Percentiles rank a stretch among this genome's conserved stretches.
Evolutionary conservation across 53 echinoderm and acorn worm species (phyloP).

Genomic region (Henricia sp.): DNA sequence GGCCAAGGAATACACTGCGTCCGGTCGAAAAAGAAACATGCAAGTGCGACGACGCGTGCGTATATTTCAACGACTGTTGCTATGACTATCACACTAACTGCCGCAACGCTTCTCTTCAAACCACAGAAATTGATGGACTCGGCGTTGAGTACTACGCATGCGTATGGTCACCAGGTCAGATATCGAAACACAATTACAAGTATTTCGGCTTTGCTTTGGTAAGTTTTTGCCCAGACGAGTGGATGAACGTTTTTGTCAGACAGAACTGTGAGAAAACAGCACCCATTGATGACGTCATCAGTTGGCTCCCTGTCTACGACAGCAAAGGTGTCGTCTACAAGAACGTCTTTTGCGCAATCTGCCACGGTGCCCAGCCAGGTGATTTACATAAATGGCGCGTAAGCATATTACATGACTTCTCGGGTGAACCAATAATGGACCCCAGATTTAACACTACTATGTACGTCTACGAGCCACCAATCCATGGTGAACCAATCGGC

Average conservation of each 20-base stretch:
- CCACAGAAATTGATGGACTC: background rate
- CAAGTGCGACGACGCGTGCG: slow-evolving; percentile 65
- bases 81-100: slow-evolving; percentile 52
- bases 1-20: background rate
- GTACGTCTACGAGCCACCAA: slow-evolving; percentile 3
- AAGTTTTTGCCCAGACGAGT: slow-evolving; percentile 20
- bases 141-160: slow-evolving; percentile 2
- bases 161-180: slow-evolving; percentile 22
- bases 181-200: background rate
- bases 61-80: slow-evolving; percentile 68
- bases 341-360: slow-evolving; percentile 81
- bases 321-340: slow-evolving; percentile 51
- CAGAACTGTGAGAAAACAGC: slow-evolving; percentile 45
- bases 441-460: background rate
- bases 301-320: slow-evolving; percentile 71
- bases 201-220: slow-evolving; percentile 39
- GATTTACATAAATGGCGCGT: slow-evolving; percentile 32
- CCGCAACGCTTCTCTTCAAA: background rate
- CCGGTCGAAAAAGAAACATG: slow-evolving; percentile 25
- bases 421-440: background rate
- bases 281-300: slow-evolving; percentile 60
- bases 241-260: background rate
- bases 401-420: background rate
- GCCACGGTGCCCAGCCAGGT: slow-evolving; percentile 30
- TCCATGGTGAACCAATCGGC: background rate